Evolutionary conservation across 2,888 invertebrate species (phyloP).

Genomic region (Agonopterix heracliana): DNA sequence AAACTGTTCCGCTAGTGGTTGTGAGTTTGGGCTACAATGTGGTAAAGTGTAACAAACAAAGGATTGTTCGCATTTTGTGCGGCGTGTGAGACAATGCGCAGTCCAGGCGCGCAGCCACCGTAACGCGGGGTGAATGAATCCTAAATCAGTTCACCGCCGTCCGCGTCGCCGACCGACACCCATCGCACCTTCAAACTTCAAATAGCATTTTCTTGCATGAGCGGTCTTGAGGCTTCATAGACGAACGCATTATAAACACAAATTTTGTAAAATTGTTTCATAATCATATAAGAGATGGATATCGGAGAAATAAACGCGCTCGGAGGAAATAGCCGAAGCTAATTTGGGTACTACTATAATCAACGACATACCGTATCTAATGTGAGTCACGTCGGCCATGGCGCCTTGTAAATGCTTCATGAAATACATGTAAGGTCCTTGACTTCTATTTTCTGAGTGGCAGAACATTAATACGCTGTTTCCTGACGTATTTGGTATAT

Average conservation of each 20-base stretch:
- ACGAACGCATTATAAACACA: not conserved
- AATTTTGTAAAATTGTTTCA: constrained; percentile 2
- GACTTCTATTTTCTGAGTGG: constrained; percentile 40
- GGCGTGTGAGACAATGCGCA: constrained; percentile 58
- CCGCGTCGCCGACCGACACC: constrained; percentile 24
- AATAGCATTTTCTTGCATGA: constrained; percentile 16
- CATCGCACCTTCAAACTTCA: constrained; percentile 7
- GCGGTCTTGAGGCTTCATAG: constrained; percentile 1
- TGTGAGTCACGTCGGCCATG: constrained; percentile 32
- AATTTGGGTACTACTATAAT: constrained; percentile 38
- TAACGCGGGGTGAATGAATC: constrained; percentile 68
- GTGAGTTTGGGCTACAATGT: constrained; percentile 48
- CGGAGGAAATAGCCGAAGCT: constrained; percentile 22
- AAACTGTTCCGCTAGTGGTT: constrained; percentile 49
- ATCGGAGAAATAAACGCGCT: constrained; percentile 11
- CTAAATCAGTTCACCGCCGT: constrained; percentile 53
- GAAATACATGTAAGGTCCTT: constrained; percentile 51
- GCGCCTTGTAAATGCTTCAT: constrained; percentile 26
- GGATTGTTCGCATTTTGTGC: constrained; percentile 59
- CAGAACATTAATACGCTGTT: constrained; percentile 47
- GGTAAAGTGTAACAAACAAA: constrained; percentile 63
- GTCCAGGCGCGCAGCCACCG: constrained; percentile 54
- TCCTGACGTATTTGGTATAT: constrained; percentile 28
- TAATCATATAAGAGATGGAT: constrained; percentile 3
- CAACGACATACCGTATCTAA: constrained; percentile 50